Conservation (phyloP, 2,113 vertebrate species). For the Dromaius novaehollandiae region DNA sequence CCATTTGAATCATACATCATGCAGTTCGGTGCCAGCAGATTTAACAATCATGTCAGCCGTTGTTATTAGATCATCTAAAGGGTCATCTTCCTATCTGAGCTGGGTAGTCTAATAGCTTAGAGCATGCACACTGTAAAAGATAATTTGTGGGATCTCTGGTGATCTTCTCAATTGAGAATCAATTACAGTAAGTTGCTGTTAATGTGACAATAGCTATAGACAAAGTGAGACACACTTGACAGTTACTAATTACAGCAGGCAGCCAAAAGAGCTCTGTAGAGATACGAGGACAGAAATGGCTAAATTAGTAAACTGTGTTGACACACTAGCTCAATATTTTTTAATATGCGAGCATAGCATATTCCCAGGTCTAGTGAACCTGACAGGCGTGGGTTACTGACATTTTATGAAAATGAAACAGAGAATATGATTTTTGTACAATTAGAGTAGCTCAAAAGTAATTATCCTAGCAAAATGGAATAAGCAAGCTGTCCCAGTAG, state of each 20-base stretch:
- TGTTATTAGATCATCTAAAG: slow-evolving; percentile 37
- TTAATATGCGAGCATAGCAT: slow-evolving; percentile 21
- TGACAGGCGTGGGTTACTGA: slow-evolving; percentile 42
- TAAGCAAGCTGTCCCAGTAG: slow-evolving; percentile 29
- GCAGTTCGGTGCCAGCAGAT: slow-evolving; percentile 12
- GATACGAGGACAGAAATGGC: slow-evolving; percentile 55
- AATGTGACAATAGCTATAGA: slow-evolving; percentile 67
- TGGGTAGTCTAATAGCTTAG: slow-evolving; percentile 68
- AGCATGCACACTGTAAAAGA: slow-evolving; percentile 66
- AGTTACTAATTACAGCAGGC: slow-evolving; percentile 81
- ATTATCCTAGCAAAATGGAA: slow-evolving; percentile 51
- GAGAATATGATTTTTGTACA: background rate
- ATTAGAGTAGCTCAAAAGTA: slow-evolving; percentile 31
- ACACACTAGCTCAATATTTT: slow-evolving; percentile 50
- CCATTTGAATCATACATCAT: slow-evolving; percentile 9
- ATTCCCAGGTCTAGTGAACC: slow-evolving; percentile 46
- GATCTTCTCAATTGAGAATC: slow-evolving; percentile 77
- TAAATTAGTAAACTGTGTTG: slow-evolving; percentile 61
- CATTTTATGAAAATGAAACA: slow-evolving; percentile 54
- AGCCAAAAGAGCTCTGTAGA: slow-evolving; percentile 56
- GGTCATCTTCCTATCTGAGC: slow-evolving; percentile 48
- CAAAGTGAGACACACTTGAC: slow-evolving; percentile 74
- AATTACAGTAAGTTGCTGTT: slow-evolving; percentile 78
- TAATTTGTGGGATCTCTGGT: slow-evolving; percentile 75
- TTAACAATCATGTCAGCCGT: slow-evolving; percentile 38